Percentiles rank a stretch among this genome's conserved stretches.
Conservation (phyloP, 2,797 vertebrate species). For the Sebastes iracundus region DNA sequence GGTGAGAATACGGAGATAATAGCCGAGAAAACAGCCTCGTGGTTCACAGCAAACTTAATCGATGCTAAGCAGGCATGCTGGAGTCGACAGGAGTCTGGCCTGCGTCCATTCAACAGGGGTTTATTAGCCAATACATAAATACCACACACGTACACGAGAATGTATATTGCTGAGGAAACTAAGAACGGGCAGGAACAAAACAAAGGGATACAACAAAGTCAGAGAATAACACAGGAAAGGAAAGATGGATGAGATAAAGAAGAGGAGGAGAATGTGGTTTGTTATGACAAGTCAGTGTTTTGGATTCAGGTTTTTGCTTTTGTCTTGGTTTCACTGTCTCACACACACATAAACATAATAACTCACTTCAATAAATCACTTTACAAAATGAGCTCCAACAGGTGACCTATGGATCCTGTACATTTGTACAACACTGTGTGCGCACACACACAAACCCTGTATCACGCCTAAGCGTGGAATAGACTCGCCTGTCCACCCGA, state of each 20-base stretch:
- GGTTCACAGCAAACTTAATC: conserved; percentile 37
- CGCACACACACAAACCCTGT: no score
- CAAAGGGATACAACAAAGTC: not conserved
- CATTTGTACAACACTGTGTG: not conserved
- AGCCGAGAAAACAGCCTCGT: conserved; percentile 2
- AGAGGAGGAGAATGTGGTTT: not conserved
- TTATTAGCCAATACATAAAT: conserved; percentile 37
- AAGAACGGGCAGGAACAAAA: not conserved
- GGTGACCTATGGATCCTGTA: not conserved
- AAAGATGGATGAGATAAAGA: fast-evolving
- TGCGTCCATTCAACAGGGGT: conserved; percentile 25
- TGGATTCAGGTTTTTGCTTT: not conserved
- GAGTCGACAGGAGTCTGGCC: conserved; percentile 11
- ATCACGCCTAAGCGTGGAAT: no score
- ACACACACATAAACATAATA: not conserved
- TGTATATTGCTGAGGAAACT: not conserved
- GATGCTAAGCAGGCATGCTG: conserved; percentile 25
- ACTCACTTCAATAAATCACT: not conserved
- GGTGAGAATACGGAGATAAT: not conserved
- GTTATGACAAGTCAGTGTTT: not conserved
- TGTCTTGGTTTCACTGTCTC: not conserved
- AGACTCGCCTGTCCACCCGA: no score
- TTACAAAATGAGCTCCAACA: not conserved
- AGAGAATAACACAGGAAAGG: not conserved
- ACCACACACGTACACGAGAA: not conserved